phyloP scores from a whole-genome alignment of 2,888 invertebrate species.

The Drosophila meridiana region DNA sequence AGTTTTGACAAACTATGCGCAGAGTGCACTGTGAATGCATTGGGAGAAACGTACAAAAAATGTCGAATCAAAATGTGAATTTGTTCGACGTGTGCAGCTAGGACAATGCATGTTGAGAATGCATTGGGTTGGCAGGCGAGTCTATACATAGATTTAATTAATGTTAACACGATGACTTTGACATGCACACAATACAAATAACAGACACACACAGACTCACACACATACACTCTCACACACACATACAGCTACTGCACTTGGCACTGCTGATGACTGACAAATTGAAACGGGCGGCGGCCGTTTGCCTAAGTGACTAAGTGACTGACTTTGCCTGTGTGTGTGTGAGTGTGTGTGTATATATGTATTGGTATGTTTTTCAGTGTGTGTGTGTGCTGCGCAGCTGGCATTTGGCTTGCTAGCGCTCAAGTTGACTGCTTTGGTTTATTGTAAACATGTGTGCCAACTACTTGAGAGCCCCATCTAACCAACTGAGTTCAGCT shows the following conservation, averaged over 20 bases:
- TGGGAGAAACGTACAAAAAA: constrained; percentile 33
- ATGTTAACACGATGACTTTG: constrained; percentile 80
- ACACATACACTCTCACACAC: constrained; percentile 8
- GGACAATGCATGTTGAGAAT: constrained; percentile 49
- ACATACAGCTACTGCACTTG: constrained; percentile 43
- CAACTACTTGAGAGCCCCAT: constrained; percentile 59
- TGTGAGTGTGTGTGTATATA: constrained; percentile 1
- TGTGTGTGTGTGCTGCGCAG: constrained; percentile 39
- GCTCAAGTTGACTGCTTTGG: constrained; percentile 72
- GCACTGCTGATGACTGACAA: constrained; percentile 73
- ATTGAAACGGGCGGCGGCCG: constrained; percentile 65
- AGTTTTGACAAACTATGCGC: constrained; percentile 21
- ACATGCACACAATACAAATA: constrained; percentile 74
- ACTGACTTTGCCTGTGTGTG: constrained; percentile 55
- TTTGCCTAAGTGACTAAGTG: constrained; percentile 67
- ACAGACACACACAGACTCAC: constrained; percentile 27
- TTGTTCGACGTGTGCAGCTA: constrained; percentile 15
- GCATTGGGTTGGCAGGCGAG: constrained; percentile 37
- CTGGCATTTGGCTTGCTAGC: constrained; percentile 69
- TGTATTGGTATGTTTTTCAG: constrained; percentile 1
- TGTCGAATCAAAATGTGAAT: constrained; percentile 54
- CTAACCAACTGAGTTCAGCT: constrained; percentile 38
- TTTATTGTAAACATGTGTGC: constrained; percentile 78
- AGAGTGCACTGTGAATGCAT: not conserved
- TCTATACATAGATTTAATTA: constrained; percentile 73